Conservation (phyloP, 2,113 vertebrate species). For the Mus pahari region DNA sequence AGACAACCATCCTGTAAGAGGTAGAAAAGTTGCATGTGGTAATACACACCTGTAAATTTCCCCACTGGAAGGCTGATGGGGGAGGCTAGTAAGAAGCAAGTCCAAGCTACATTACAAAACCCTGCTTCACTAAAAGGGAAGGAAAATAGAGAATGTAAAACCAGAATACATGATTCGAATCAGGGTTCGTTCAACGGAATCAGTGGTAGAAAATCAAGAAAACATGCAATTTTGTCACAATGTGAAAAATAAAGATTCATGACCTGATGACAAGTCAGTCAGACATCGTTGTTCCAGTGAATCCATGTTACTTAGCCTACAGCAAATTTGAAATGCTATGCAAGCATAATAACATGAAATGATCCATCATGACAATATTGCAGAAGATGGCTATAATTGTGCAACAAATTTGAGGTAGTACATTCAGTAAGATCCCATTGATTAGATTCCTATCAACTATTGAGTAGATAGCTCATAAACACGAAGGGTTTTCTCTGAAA, state of each 20-base stretch:
- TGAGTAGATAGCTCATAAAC: too few species aligned
- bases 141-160: background rate
- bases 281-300: background rate
- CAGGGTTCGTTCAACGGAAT: background rate
- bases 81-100: background rate
- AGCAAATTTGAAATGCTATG: background rate
- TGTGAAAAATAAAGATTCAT: background rate
- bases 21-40: background rate
- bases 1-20: background rate
- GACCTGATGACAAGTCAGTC: background rate
- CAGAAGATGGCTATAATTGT: background rate
- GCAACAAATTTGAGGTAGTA: conserved; percentile 28
- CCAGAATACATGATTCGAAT: background rate
- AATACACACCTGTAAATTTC: background rate
- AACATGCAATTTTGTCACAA: background rate
- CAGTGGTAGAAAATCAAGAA: background rate
- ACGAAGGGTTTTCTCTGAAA: background rate
- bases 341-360: background rate
- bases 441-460: background rate
- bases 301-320: background rate
- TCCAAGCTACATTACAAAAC: background rate
- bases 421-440: background rate
- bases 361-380: background rate
- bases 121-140: background rate
- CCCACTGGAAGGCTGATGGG: background rate